Evolutionary conservation across 2,888 invertebrate species (phyloP).

Genomic region (Meganola albula): DNA sequence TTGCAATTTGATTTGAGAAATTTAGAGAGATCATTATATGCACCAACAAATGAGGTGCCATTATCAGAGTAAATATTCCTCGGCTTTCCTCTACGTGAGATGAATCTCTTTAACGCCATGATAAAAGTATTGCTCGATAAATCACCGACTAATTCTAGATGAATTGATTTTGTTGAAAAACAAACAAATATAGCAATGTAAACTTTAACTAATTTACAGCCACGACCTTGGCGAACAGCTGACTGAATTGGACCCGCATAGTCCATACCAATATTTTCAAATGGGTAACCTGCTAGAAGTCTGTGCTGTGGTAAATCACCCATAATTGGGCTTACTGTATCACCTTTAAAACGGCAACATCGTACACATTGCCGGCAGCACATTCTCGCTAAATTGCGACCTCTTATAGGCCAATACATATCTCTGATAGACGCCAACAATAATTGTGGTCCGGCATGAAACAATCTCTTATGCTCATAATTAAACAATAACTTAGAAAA

Average conservation of each 20-base stretch:
- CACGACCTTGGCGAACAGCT: constrained; percentile 7
- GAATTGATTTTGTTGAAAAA: constrained; percentile 6
- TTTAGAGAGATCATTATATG: constrained; percentile 2
- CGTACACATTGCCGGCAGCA: constrained; percentile 4
- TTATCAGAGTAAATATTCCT: constrained; percentile 8
- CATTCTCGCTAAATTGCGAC: constrained; percentile 7
- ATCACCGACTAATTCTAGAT: constrained; percentile 6
- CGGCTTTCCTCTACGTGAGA: constrained; percentile 9
- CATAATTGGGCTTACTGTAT: constrained; percentile 8
- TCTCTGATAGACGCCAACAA: constrained; percentile 7
- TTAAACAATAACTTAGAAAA: constrained; percentile 9
- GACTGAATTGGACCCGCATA: constrained; percentile 11
- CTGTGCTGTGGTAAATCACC: constrained; percentile 6
- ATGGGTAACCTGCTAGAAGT: constrained; percentile 4
- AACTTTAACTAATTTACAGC: constrained; percentile 3
- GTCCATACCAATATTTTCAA: constrained; percentile 7
- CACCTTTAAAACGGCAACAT: constrained; percentile 5
- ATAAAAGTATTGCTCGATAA: constrained; percentile 7
- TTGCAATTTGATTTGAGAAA: constrained; percentile 7
- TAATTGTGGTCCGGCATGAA: constrained; percentile 8
- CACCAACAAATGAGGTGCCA: constrained; percentile 6
- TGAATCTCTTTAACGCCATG: constrained; percentile 6
- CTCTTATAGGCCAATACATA: constrained; percentile 8
- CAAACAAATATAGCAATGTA: constrained; percentile 9
- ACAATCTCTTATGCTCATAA: background rate